Percentiles rank a stretch among this genome's conserved stretches.
Conservation (phyloP, 2,888 invertebrate genomes). For the Amblyjoppa fuscipennis region DNA sequence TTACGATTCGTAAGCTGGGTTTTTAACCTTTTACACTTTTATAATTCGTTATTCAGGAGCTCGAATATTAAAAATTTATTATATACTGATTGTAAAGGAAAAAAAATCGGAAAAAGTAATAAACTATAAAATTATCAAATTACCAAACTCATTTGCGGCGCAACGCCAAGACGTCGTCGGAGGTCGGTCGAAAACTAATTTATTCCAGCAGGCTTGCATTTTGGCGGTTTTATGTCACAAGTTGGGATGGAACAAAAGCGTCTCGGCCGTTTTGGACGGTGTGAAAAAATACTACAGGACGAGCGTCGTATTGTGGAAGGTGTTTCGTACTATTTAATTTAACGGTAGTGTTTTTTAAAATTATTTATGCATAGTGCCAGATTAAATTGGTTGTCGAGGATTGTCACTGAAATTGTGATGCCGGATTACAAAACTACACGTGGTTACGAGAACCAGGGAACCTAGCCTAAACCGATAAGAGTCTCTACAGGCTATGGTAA, state of each 20-base stretch:
- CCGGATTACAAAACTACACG: not conserved
- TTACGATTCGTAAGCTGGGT: too few relatives aligned
- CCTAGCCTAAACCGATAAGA: not conserved
- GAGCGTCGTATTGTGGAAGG: too few relatives aligned
- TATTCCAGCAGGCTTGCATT: conserved; percentile 81
- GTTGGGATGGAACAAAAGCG: not conserved
- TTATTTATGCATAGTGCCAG: not conserved
- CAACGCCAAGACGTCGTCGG: conserved; percentile 76
- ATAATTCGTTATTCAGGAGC: too few relatives aligned
- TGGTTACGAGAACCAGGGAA: not conserved
- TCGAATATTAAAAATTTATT: too few relatives aligned
- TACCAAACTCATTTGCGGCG: conserved; percentile 75
- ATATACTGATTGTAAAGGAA: too few relatives aligned
- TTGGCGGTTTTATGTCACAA: not conserved
- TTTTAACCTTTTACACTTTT: too few relatives aligned
- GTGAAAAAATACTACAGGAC: too few relatives aligned
- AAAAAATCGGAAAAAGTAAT: too few relatives aligned
- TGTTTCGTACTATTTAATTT: too few relatives aligned
- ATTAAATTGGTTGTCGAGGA: not conserved
- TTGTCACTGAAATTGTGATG: not conserved
- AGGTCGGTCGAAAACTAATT: conserved; percentile 76
- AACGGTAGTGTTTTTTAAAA: too few relatives aligned
- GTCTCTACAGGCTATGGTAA: not conserved
- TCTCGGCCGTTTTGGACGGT: too few relatives aligned
- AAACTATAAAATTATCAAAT: not conserved